These are phyloP conservation scores for Enteromius thamalakanensis DNA, from an alignment of 2,797 vertebrate genomes.

Conservation along the genomic window DNA sequence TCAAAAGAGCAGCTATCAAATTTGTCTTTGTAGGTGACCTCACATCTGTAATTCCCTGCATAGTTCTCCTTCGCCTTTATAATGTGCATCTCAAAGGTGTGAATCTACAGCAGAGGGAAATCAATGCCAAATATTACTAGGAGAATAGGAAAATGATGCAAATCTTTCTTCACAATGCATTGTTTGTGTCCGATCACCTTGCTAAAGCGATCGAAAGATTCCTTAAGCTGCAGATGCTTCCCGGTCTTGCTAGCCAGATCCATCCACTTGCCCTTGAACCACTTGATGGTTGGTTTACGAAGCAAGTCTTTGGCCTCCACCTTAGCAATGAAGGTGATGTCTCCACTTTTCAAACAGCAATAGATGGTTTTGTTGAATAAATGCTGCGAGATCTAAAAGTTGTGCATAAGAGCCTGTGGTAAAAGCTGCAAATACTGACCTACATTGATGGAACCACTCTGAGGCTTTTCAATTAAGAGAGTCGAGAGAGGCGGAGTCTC, in stretches of 20 bases:
- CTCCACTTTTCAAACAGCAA: conserved; percentile 79
- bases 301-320: conserved; percentile 97
- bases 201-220: conserved; percentile 89
- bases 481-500: conserved; percentile 83
- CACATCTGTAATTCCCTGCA: conserved; percentile 96
- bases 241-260: conserved; percentile 98
- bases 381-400: background rate
- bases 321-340: conserved; percentile 92
- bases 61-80: conserved; percentile 98
- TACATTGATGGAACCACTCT: conserved; percentile 82
- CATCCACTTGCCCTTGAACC: conserved; percentile 99
- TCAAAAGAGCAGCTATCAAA: conserved; percentile 97
- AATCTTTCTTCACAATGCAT: background rate
- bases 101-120: conserved; percentile 75
- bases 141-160: background rate
- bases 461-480: conserved; percentile 87
- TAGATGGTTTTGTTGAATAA: background rate
- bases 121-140: background rate
- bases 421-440: conserved; percentile 80
- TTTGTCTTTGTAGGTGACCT: conserved; percentile 97
- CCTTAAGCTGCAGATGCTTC: conserved; percentile 96
- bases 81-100: conserved; percentile 98
- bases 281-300: conserved; percentile 92
- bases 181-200: conserved; percentile 78
- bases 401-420: background rate